Evolutionary conservation across 2,113 vertebrate genomes (phyloP).

Genomic region (Lucifuga dentata): DNA sequence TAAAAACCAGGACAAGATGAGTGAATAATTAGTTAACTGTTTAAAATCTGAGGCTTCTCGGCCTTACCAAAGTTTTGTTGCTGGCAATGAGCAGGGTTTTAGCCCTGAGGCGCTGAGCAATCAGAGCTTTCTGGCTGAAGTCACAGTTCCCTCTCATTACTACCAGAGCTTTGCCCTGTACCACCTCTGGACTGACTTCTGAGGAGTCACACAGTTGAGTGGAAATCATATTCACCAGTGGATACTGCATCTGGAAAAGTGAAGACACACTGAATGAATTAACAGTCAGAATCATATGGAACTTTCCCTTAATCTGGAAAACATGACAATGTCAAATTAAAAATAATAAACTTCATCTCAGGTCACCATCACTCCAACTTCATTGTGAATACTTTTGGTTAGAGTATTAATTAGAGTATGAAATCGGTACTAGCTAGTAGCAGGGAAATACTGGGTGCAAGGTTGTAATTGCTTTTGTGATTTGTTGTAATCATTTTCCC

Average conservation of each 20-base stretch:
- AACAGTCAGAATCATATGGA: not conserved
- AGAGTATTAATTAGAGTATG: not conserved
- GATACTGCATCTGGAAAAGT: slow-evolving; percentile 75
- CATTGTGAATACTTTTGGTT: not conserved
- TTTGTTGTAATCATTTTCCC: too few species aligned
- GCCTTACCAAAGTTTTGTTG: slow-evolving; percentile 83
- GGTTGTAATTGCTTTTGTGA: too few species aligned
- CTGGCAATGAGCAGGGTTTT: slow-evolving; percentile 88
- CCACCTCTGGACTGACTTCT: slow-evolving; percentile 67
- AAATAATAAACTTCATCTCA: not conserved
- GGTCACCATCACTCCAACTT: not conserved
- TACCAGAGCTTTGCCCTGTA: slow-evolving; percentile 86
- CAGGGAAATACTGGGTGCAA: slow-evolving; percentile 3
- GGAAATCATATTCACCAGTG: slow-evolving; percentile 85
- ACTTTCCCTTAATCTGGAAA: not conserved
- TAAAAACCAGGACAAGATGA: too few species aligned
- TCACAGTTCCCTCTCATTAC: slow-evolving; percentile 88
- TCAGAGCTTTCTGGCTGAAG: slow-evolving; percentile 86
- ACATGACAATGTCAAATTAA: not conserved
- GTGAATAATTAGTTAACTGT: too few species aligned
- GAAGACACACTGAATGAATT: slow-evolving; percentile 2
- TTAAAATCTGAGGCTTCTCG: too few species aligned
- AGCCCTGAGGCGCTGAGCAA: slow-evolving; percentile 86
- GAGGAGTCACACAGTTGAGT: slow-evolving; percentile 83
- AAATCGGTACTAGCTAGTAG: not conserved